phyloP scores from a whole-genome alignment of 2,888 invertebrate genomes.

The Leptarthrus brevirostris region DNA sequence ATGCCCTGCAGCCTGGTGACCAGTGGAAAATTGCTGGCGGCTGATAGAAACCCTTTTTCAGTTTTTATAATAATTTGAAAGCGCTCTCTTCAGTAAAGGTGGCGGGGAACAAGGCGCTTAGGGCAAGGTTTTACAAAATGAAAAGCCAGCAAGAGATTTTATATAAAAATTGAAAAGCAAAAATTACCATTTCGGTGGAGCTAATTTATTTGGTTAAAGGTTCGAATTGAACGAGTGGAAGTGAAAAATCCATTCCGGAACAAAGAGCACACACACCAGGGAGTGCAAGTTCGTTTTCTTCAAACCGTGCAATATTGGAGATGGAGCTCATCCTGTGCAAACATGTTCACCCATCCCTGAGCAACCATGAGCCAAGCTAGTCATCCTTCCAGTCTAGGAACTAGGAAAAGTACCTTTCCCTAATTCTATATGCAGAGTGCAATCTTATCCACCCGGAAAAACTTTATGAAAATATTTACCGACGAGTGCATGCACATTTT shows the following conservation, averaged over 20 bases:
- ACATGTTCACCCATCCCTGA: neutral
- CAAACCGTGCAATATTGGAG: neutral
- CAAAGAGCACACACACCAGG: neutral
- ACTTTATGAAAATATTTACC: conserved; percentile 43
- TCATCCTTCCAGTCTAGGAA: neutral
- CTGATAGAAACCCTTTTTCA: neutral
- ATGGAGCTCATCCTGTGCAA: conserved; percentile 4
- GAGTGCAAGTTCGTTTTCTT: neutral
- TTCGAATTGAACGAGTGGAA: neutral
- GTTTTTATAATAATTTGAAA: neutral
- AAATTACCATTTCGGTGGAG: neutral
- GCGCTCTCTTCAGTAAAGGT: neutral
- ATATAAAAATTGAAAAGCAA: neutral
- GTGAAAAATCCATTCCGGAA: neutral
- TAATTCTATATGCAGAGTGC: conserved; percentile 39
- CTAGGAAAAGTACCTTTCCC: conserved; percentile 13
- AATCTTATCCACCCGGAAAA: conserved; percentile 43
- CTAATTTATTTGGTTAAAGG: neutral
- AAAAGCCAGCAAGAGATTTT: neutral
- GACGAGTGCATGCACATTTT: conserved; percentile 39
- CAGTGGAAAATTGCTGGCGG: neutral
- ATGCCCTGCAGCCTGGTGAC: neutral
- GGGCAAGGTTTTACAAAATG: neutral
- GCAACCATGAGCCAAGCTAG: too few species aligned
- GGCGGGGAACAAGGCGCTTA: neutral